These are phyloP conservation scores for Patagioenas fasciata DNA, from an alignment of 2,113 vertebrate genomes.

Conservation along the genomic window DNA sequence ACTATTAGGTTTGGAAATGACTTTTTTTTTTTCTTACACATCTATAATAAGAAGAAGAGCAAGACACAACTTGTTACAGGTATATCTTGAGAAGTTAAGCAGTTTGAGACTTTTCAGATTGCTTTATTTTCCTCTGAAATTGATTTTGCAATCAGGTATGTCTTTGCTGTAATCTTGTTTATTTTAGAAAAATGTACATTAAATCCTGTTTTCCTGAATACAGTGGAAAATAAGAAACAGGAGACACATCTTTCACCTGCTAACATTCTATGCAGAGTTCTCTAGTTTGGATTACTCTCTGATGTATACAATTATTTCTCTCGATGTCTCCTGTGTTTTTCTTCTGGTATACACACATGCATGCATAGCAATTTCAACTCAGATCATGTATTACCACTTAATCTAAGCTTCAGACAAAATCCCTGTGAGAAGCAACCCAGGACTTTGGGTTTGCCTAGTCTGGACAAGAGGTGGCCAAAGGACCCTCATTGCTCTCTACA, in stretches of 20 bases:
- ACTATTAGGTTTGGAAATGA: conserved; percentile 3
- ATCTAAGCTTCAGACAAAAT: neutral
- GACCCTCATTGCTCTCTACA: neutral
- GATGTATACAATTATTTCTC: neutral
- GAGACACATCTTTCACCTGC: neutral
- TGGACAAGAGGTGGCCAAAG: neutral
- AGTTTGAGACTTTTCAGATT: conserved; percentile 12
- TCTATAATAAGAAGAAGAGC: conserved; percentile 24
- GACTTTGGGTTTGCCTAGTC: neutral
- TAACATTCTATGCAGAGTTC: neutral
- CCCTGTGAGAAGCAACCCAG: rapidly evolving
- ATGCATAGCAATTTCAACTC: neutral
- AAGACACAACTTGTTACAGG: neutral
- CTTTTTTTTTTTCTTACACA: neutral
- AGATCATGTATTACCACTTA: neutral
- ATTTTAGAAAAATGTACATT: conserved; percentile 9
- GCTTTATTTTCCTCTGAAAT: conserved; percentile 14
- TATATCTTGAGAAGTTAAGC: neutral
- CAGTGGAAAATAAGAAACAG: neutral
- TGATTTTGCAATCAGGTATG: neutral
- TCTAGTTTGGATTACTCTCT: neutral
- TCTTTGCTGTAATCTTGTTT: conserved; percentile 12
- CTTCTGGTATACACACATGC: neutral
- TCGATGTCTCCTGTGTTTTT: neutral
- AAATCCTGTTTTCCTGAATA: conserved; percentile 14